Evolutionary conservation across 2,797 vertebrate genomes (phyloP), one percentile per base, ranked within the genome.

Genomic region (Tadarida brasiliensis): DNA sequence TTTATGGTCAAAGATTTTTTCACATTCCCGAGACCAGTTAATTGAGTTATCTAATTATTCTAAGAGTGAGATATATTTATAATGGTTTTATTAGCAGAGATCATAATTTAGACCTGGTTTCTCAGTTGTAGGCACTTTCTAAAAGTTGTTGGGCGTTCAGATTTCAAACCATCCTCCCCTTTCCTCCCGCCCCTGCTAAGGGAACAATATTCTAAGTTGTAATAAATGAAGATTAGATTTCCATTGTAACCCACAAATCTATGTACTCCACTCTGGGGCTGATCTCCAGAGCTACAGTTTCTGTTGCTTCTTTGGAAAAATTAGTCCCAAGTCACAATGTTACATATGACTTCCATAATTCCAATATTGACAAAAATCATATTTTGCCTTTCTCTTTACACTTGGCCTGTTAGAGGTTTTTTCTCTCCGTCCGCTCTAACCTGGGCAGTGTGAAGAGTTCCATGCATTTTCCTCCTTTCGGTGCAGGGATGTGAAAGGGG

Each of bases 21-120:
- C 33, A n/a, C 86, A 57, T 90, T 87, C 26, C 56, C 3, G 0
- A 71, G n/a, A 68, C 30, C 1, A 80, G 74, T 94, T 94, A 91
- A 92, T 95, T 83, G 92, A 95, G 39, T 96, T 90, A 93, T 44
- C 22, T 91, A 91, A 85, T 96, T 95, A 90, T 91, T 68, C 33
- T 67, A 85, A 59, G 77, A 77, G 33, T 54, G 19, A 22, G 30
- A 54, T 54, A 44, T 71, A 87, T 85, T 93, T 94, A 83, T 74
- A 80, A 90, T 87, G 51, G 39, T 88, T 91, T 95, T 78, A 74
- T 94, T 92, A 92, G 78, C 17, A 12, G 24, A 92, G 28, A 74
- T 74, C 47, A 56, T 73, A 85, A 78, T 17, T 61, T 78, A 90
- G 44, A 26, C 76, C 14, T 74, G 44, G 9, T 93, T 93, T 82